Evolutionary conservation across 2,888 invertebrate genomes (phyloP), one percentile per base, ranked within the genome.

Genomic region (Monochamus alternatus): DNA sequence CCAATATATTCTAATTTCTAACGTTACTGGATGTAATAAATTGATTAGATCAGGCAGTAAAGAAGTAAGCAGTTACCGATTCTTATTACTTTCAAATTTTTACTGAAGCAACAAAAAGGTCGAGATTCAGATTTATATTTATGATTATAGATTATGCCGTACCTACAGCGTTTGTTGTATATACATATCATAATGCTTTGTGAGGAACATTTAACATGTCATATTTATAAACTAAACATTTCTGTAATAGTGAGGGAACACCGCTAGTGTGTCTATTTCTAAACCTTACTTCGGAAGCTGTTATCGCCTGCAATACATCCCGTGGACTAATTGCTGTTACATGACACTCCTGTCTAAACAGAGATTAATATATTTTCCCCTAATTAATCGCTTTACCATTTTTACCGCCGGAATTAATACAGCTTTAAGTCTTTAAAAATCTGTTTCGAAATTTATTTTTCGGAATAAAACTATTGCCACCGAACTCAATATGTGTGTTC

Each of bases 281-380:
- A 51, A 22, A 52, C 52, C 30, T 69, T 38, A 60, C 30, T 63
- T 52, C 22, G 63, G 62, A 52, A 71, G 30, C 77, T 71, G 79
- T 81, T 81, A 81, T 81, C 81, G 79, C 75, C 73, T 80, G 82
- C 84, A 84, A 84, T 84, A 86, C 86, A 85, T 86, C 85, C 85
- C 84, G 86, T 83, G 85, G 87, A 86, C 87, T 87, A 87, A 87
- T 87, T 87, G 86, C 86, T 80, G 85, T 84, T 85, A 87, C 87
- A 87, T 83, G 87, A 87, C 87, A 86, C 85, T 83, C 79, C 86
- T 87, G 87, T 87, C 87, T 86, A 87, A 87, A 87, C 86, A 87
- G 83, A 84, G 86, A 84, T 84, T 86, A 85, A 86, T 87, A 86
- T 85, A 84, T 85, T 82, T 81, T 78, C 75, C 81, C 81, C 78